Evolutionary conservation across 30 jellyfish, hydroid and myxozoan genomes (phyloP).

Genomic region (Pseudorhiza aurosa): DNA sequence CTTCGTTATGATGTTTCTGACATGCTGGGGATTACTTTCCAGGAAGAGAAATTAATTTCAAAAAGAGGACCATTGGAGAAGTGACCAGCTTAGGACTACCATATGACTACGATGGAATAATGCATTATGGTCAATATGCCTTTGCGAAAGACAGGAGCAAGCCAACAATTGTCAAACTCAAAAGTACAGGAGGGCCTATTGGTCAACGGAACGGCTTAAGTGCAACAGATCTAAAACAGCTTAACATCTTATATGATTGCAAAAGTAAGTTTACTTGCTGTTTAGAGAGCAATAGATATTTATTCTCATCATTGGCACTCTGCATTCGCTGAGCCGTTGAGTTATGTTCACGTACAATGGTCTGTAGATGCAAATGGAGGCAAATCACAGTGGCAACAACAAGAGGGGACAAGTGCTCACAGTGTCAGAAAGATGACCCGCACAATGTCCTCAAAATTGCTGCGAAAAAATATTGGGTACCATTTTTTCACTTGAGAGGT

Average conservation of each 20-base stretch:
- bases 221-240: slow-evolving; percentile 43
- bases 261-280: slow-evolving; percentile 41
- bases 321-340: too few species aligned
- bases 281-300: too few species aligned
- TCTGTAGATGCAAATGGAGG: too few species aligned
- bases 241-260: slow-evolving; percentile 53
- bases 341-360: too few species aligned
- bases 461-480: too few species aligned
- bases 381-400: too few species aligned
- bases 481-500: too few species aligned
- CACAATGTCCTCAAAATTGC: too few species aligned
- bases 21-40: neutral
- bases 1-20: too few species aligned
- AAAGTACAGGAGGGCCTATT: slow-evolving; percentile 30
- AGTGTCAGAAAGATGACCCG: too few species aligned
- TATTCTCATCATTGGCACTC: too few species aligned
- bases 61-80: neutral
- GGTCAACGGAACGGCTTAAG: slow-evolving; percentile 70
- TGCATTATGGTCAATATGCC: slow-evolving; percentile 73
- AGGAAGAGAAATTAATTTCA: slow-evolving; percentile 39
- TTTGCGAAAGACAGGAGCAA: slow-evolving; percentile 26
- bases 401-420: too few species aligned
- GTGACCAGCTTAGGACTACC: slow-evolving; percentile 55
- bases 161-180: slow-evolving; percentile 25
- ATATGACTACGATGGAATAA: slow-evolving; percentile 69